Percentiles rank a stretch among this genome's conserved stretches.
Conservation (phyloP, 2,797 vertebrate species). For the Sebastolobus altivelis region DNA sequence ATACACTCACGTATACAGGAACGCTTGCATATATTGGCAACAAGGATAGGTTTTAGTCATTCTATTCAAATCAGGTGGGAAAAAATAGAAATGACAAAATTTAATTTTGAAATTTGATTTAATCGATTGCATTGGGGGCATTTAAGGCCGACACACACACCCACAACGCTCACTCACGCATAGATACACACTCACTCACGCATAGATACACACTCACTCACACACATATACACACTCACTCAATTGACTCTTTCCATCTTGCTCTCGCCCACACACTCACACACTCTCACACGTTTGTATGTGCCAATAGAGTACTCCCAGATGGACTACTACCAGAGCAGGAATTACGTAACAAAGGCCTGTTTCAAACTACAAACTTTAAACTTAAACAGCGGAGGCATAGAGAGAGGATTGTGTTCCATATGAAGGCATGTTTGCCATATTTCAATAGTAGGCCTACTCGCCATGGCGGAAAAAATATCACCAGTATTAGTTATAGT, state of each 20-base stretch:
- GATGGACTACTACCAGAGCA: constrained; percentile 80
- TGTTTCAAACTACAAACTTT: constrained; percentile 69
- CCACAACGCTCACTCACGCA: neutral
- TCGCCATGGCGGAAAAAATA: neutral
- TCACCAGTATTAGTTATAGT: neutral
- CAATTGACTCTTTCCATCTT: constrained; percentile 74
- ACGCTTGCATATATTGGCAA: constrained; percentile 1
- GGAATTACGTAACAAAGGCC: constrained; percentile 73
- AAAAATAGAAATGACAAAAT: constrained; percentile 35
- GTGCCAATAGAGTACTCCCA: constrained; percentile 77
- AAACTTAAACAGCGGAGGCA: constrained; percentile 30
- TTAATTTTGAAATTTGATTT: constrained; percentile 34
- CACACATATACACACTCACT: constrained; percentile 26
- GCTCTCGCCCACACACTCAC: constrained; percentile 70
- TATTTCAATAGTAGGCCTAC: neutral
- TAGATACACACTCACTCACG: neutral
- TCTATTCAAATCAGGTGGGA: constrained; percentile 42
- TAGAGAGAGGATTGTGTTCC: constrained; percentile 17
- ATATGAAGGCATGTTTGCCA: neutral
- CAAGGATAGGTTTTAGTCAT: neutral
- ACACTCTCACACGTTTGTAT: constrained; percentile 66
- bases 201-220: neutral
- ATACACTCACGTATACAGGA: neutral
- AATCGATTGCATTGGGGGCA: constrained; percentile 28
- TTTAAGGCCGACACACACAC: constrained; percentile 10